phyloP scores from a whole-genome alignment of 2,113 vertebrate species.

The Cacatua alba region DNA sequence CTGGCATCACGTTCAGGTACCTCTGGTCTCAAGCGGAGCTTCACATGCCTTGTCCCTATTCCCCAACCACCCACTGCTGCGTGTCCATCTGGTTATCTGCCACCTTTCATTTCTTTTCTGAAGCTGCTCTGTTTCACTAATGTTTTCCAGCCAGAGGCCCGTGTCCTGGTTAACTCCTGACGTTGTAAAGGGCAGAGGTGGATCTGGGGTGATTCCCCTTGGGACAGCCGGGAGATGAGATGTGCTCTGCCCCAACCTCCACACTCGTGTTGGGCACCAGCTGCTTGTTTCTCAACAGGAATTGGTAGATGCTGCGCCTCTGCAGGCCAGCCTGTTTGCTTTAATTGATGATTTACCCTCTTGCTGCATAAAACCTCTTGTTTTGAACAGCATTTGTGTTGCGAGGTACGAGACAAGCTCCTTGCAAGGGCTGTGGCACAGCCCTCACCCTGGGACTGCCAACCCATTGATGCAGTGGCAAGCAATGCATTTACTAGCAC shows the following conservation, averaged over 20 bases:
- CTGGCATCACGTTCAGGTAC: not conserved
- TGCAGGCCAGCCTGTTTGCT: not conserved
- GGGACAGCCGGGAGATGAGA: not conserved
- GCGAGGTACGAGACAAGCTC: not conserved
- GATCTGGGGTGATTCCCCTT: not conserved
- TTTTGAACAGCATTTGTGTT: not conserved
- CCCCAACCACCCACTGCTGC: not conserved
- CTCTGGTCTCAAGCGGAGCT: not conserved
- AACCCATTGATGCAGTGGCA: fast-evolving
- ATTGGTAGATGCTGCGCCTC: not conserved
- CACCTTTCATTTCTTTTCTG: not conserved
- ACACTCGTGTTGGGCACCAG: fast-evolving
- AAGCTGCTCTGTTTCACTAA: not conserved
- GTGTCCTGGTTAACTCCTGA: not conserved
- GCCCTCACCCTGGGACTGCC: not conserved
- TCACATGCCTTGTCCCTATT: not conserved
- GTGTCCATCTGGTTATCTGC: not conserved
- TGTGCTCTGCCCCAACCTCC: not conserved
- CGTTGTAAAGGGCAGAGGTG: not conserved
- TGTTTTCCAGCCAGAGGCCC: not conserved
- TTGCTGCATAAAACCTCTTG: not conserved
- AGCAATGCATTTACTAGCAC: not conserved
- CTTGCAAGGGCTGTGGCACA: not conserved
- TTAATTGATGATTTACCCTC: not conserved
- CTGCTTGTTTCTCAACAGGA: not conserved